Evolutionary conservation across 2,888 invertebrate genomes (phyloP), one percentile per base, ranked within the genome.

Genomic region (Tanypteryx hageni): DNA sequence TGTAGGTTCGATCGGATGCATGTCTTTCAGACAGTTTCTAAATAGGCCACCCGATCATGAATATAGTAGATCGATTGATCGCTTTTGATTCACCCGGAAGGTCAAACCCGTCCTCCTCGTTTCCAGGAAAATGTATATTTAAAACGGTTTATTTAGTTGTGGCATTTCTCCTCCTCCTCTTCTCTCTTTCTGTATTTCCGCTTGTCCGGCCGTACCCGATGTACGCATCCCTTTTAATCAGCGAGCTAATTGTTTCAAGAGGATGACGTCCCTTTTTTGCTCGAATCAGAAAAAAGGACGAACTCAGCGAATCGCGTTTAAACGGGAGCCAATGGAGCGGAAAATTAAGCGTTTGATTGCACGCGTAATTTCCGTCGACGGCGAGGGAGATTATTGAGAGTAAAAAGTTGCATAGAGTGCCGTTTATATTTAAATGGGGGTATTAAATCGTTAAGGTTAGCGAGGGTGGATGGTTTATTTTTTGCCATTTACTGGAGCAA

Each of bases 201-300:
- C 22, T 68, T 68, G 68, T 68, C 68, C 68, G 68, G 5, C 7
- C 64, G n/a, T 76, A 5, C 27, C 8, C 22, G 76, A 27, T 27
- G 76, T 27, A 22, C 44, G 44, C 44, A 44, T 44, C 44, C 76
- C 76, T 76, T 76, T 76, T 76, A 76, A 76, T 76, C 76, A 76
- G 27, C 76, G 76, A 27, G 76, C 76, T 76, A 76, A 76, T 76
- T 76, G 76, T 76, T 27, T 10, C 18, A n/a, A 68, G n/a, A 18
- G 68, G 7, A 68, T 44, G 44, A 44, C 44, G 44, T 68, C 68
- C 18, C 68, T 68, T 68, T 44, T 68, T n/a, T 64, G 16, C 64
- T 0, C 64, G 18, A n/a, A n/a, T 13, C n/a, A 14, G 27, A 76
- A 76, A 18, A 7, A 76, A 10, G 0, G 76, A 76, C 76, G 18